These are phyloP conservation scores for Mesoclemmys tuberculata DNA, from an alignment of 2,113 vertebrate genomes.

Conservation along the genomic window DNA sequence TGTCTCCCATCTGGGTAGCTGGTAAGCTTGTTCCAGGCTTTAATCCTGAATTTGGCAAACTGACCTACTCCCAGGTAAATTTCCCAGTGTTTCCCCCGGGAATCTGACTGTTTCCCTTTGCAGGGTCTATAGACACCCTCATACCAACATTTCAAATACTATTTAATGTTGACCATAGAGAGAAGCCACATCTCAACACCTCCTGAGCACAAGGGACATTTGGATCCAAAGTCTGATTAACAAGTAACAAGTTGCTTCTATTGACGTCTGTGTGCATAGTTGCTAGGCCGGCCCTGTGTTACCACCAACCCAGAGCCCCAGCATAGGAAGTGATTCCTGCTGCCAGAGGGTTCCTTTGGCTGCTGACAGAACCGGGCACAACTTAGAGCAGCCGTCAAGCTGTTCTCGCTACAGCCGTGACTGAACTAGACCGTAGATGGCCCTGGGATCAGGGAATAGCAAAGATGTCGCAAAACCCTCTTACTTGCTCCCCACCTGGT, in stretches of 20 bases:
- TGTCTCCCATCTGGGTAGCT: neutral
- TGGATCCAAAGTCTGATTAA: neutral
- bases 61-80: neutral
- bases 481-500: accelerated
- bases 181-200: neutral
- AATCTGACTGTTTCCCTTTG: neutral
- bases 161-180: neutral
- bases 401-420: neutral
- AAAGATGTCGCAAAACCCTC: neutral
- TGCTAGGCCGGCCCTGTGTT: accelerated
- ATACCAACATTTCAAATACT: neutral
- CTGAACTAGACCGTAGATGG: neutral
- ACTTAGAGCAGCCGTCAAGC: neutral
- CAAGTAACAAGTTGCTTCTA: neutral
- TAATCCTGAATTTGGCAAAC: neutral
- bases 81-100: neutral
- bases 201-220: neutral
- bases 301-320: too few relatives aligned
- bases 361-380: neutral
- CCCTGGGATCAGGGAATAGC: neutral
- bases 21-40: neutral
- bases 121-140: neutral
- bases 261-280: neutral
- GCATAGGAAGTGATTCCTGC: neutral
- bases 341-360: neutral